Evolutionary conservation across 2,113 vertebrate species (phyloP), one percentile per base, ranked within the genome.

Genomic region (Nannospalax galili): DNA sequence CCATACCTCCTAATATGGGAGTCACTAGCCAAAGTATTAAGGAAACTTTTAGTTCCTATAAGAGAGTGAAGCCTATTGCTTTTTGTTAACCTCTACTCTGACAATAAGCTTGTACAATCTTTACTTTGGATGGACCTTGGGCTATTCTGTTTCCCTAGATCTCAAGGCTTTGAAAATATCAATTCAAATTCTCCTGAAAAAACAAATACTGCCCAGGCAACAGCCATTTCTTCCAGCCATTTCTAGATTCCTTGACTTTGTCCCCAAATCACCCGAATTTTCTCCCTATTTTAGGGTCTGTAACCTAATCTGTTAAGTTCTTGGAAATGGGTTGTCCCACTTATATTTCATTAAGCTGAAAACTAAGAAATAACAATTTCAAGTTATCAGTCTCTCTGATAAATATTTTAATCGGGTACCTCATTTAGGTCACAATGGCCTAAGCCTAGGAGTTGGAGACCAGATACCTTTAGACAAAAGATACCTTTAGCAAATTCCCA

Each of bases 341-440:
- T 90, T 81, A 40, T 40, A 93, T 94, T 79, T 95, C 58, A 26
- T 82, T 69, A 67, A 92, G 40, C 70, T 91, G 56, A 89, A 95
- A 97, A 95, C 48, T 40, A 82, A 91, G 17, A n/a, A 77, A 45
- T 69, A 79, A 37, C 40, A 9, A 80, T 28, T 88, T 89, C 37
- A 79, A 40, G 16, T 84, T 93, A 88, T 8, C 32, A 70, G 84
- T 67, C 40, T 92, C 94, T 90, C 70, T 87, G 78, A 86, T 79
- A 62, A 95, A 20, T 77, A 58, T 91, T 88, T 92, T 14, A 92
- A 72, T 20, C 70, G 64, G 84, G 7, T n/a, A 52, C 45, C 22
- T 58, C n/a, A 84, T 35, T 79, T 67, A 84, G 42, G 42, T 14
- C 78, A 42, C 42, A 20, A 15, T 64, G 19, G 19, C 56, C 52